Percentiles rank a stretch among this genome's conserved stretches.
phyloP scores from a whole-genome alignment of 2,797 vertebrate genomes.

The Diceros bicornis region DNA sequence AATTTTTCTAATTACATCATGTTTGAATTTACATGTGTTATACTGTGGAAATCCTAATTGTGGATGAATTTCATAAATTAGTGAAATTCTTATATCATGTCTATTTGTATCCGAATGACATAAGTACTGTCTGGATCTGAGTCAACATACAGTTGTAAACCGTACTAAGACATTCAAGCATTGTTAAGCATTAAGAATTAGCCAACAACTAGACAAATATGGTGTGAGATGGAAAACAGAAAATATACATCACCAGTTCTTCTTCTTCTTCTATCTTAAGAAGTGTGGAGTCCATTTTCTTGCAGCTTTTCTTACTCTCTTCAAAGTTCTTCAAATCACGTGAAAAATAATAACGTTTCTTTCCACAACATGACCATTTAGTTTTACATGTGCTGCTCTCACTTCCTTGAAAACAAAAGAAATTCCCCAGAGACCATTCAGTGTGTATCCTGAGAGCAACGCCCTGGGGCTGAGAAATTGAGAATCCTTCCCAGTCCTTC shows the following conservation, averaged over 20 bases:
- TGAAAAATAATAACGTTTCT: constrained; percentile 60
- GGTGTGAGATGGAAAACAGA: neutral
- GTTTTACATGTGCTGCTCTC: neutral
- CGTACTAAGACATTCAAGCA: neutral
- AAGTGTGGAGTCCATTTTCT: neutral
- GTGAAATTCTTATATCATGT: neutral
- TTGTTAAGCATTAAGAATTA: neutral
- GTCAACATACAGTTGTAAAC: neutral
- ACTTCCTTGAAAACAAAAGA: constrained; percentile 46
- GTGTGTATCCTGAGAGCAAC: neutral
- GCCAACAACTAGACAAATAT: neutral
- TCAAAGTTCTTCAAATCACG: neutral
- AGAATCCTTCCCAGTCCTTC: neutral
- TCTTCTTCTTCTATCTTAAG: constrained; percentile 23
- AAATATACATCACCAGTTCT: constrained; percentile 57
- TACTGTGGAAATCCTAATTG: neutral
- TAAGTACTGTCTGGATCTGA: neutral
- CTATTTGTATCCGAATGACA: neutral
- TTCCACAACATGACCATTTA: neutral
- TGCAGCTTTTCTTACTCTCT: neutral
- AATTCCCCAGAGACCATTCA: neutral
- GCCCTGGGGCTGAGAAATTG: neutral
- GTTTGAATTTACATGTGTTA: neutral
- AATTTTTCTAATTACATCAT: neutral
- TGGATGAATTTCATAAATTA: neutral